Base-by-base conservation (phyloP, 2,888 invertebrate genomes). In the Orthonychiurus folsomi region DNA sequence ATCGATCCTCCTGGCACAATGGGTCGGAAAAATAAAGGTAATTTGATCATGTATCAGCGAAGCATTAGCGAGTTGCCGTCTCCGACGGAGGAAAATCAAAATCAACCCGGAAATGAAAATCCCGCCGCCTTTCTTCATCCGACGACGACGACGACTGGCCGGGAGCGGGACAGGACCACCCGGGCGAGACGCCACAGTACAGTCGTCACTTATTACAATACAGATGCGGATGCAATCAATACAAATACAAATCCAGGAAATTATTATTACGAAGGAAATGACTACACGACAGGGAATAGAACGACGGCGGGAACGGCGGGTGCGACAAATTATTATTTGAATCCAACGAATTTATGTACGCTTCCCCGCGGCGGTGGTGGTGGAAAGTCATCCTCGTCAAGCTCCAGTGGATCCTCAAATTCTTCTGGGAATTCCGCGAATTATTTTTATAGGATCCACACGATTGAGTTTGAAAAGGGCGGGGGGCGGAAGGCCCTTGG, bases 401-500 rank as follows among this genome's bases (percentile, higher is more conserved):
- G 24, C 21, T 21, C 27, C 21, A 25, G 24, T 48, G n/a, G 48
- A n/a, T 24, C 56, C 5, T 23, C 53, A 12, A 26, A 24, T 3
- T 52, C 62, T n/a, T 54, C 62, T 50, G 27, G 56, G 15, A 20
- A 47, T 18, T 28, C 52, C n/a, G 37, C 62, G 15, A 57, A 60
- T 2, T 63, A 63, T 25, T 68, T 67, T 61, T 71, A 69, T 59
- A 69, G 67, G 60, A 63, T 70, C n/a, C 63, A 63, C 60, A 66
- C 67, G 3, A 66, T 69, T 57, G 54, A 65, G 27, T 67, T 71
- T 56, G 85, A 86, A 78, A 92, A 92, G 79, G 91, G 91, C 37
- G 83, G 83, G 5, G 88, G 89, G 28, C 86, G 86, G 74, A 91
- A 89, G 77, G 89, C 89, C 63, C 81, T 93, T 59, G 92, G 92